phyloP scores from a whole-genome alignment of 2,113 vertebrate genomes.

The Chlamydotis undulata region DNA sequence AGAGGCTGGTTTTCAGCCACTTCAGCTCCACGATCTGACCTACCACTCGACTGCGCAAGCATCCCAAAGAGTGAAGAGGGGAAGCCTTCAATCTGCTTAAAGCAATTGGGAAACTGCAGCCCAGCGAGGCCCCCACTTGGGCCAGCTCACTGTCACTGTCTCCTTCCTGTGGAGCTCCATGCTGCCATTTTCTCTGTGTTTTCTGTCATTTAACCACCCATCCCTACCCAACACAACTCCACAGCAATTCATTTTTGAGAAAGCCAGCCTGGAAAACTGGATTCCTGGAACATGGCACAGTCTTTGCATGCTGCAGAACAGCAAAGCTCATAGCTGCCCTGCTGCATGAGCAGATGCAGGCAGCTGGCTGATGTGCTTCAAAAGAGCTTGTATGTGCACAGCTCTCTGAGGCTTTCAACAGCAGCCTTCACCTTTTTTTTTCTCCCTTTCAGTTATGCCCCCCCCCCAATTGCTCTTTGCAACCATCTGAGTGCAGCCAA shows the following conservation, averaged over 20 bases:
- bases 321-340: background rate
- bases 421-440: background rate
- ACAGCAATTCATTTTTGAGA: background rate
- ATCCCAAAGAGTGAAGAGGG: background rate
- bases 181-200: background rate
- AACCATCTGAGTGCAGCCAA: background rate
- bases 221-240: background rate
- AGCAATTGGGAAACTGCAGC: background rate
- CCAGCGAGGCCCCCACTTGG: background rate
- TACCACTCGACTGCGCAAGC: fast-evolving
- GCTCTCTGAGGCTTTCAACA: background rate
- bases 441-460: background rate
- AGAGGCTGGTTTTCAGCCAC: background rate
- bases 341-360: background rate
- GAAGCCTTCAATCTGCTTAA: background rate
- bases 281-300: background rate
- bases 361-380: slow-evolving; percentile 16
- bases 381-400: background rate
- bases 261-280: background rate
- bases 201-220: background rate
- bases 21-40: background rate
- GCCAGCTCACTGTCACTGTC: background rate
- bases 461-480: background rate
- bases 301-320: background rate
- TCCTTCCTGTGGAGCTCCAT: background rate